phyloP scores from a whole-genome alignment of 2,888 invertebrate species.

The Thymelicus acteon region DNA sequence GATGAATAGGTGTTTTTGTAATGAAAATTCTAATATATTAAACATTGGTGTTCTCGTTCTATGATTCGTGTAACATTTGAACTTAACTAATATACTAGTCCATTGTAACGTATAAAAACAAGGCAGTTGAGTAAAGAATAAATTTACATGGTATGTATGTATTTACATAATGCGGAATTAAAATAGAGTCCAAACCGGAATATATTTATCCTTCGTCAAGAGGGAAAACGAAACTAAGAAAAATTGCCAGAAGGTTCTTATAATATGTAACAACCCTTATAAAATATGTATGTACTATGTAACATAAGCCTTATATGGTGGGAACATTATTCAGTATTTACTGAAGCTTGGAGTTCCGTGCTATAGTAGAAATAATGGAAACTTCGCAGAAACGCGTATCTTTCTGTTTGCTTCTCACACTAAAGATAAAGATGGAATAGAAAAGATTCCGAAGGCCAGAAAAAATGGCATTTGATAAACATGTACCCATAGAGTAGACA shows the following conservation, averaged over 20 bases:
- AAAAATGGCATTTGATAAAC: too few relatives aligned
- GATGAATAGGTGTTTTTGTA: too few relatives aligned
- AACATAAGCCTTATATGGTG: neutral
- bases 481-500: too few relatives aligned
- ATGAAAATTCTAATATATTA: too few relatives aligned
- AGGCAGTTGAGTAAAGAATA: constrained; percentile 56
- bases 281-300: constrained; percentile 23
- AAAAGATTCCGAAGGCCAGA: too few relatives aligned
- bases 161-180: constrained; percentile 48
- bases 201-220: constrained; percentile 60
- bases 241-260: constrained; percentile 29
- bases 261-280: constrained; percentile 11
- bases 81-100: neutral
- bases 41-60: neutral
- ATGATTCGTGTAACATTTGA: neutral
- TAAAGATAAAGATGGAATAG: too few relatives aligned
- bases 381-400: too few relatives aligned
- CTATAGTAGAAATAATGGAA: too few relatives aligned
- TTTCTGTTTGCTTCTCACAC: too few relatives aligned
- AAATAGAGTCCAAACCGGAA: constrained; percentile 59
- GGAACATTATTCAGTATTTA: neutral
- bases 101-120: constrained; percentile 61
- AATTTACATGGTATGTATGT: constrained; percentile 44
- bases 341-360: neutral
- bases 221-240: constrained; percentile 42